Base-by-base conservation (phyloP, 2,113 vertebrate genomes). In the Pavo muticus region DNA sequence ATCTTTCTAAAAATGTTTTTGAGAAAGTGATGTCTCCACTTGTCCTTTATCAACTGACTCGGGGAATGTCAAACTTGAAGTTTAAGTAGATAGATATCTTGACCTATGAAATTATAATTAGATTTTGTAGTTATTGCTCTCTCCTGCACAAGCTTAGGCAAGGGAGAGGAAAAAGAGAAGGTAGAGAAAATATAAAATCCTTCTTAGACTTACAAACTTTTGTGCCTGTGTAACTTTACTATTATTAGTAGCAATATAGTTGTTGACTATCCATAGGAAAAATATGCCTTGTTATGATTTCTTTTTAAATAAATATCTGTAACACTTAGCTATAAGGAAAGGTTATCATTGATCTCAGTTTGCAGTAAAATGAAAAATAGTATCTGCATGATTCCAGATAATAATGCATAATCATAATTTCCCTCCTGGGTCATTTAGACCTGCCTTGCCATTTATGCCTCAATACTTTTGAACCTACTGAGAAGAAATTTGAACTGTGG, bases 51-150 rank as follows among this genome's bases (percentile, higher is more conserved):
- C 44, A 65, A 37, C 44, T 72, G 76, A 72, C 45, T 91, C 24
- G 32, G 24, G 16, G n/a, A 72, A 89, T 32, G 63, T 35, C 21
- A 69, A 70, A 75, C 14, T 48, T 74, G 35, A 54, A 76, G 42
- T 63, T 90, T 83, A 50, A 80, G 54, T 47, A 89, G 74, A 80
- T 20, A 68, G 39, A 25, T 73, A 14, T 52, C 74, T 95, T 93
- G 63, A 92, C 74, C 77, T 79, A 47, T 76, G 45, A 78, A 89
- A 79, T 32, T 0, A 5, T 63, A 73, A 91, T 42, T 79, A 79
- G 27, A 70, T 95, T 94, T 93, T 83, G 68, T 76, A 16, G 27
- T 73, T 91, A 73, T 73, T 92, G 37, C 45, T 84, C 30, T 87
- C 37, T 87, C 19, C 48, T 71, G 14, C 52, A 72, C 30, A 57